phyloP scores from a whole-genome alignment of 2,888 invertebrate species.

The Listrodromus nycthemerus region DNA sequence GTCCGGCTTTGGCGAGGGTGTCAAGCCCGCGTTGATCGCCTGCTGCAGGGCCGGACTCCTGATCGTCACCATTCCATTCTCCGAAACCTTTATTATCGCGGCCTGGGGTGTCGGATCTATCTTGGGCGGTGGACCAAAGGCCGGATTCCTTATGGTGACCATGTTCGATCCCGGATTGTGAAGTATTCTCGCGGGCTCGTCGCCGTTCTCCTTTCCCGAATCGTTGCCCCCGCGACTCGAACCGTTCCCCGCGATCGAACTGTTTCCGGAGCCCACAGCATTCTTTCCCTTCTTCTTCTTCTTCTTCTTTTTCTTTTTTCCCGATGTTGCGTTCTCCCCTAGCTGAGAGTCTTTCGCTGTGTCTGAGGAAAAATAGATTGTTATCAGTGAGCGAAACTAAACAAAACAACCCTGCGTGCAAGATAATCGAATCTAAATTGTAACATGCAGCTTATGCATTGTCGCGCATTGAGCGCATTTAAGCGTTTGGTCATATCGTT shows the following conservation, averaged over 20 bases:
- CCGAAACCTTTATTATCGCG: constrained; percentile 88
- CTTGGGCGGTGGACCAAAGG: constrained; percentile 88
- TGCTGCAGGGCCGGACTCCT: constrained; percentile 89
- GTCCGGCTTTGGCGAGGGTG: constrained; percentile 82
- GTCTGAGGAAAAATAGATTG: constrained; percentile 66
- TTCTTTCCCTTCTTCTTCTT: constrained; percentile 77
- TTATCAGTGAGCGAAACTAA: not conserved
- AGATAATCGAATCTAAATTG: not conserved
- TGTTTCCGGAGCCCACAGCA: constrained; percentile 49
- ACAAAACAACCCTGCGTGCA: not conserved
- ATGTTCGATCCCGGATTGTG: constrained; percentile 87
- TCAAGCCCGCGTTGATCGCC: constrained; percentile 83
- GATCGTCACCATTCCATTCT: constrained; percentile 94
- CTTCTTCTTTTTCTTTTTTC: constrained; percentile 87
- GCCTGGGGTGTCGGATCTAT: constrained; percentile 86
- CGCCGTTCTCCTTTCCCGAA: constrained; percentile 71
- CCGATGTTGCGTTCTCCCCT: constrained; percentile 82
- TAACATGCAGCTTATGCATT: too few relatives aligned
- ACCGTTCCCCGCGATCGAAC: constrained; percentile 39
- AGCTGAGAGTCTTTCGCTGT: constrained; percentile 71
- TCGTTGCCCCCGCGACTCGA: constrained; percentile 67
- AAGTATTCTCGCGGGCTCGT: constrained; percentile 83
- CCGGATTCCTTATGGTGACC: constrained; percentile 92
- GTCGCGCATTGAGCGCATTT: too few relatives aligned
- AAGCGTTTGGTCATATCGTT: not conserved